Evolutionary conservation across 37 sponge, comb jelly and placozoan genomes (phyloP).

Genomic region (Aphrocallistes beatrix): DNA sequence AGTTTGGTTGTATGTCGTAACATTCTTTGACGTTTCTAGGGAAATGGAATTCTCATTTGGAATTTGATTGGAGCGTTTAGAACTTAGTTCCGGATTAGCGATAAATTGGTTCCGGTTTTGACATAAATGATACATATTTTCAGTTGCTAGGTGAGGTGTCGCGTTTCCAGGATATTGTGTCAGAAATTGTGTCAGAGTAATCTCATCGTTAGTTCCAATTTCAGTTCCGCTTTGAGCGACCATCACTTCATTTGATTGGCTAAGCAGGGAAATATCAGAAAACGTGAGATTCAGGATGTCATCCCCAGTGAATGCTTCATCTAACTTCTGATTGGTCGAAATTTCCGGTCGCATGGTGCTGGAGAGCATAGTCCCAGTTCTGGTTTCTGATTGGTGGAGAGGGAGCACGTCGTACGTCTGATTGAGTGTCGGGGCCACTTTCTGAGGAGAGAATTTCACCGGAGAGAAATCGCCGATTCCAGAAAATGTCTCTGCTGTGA

Average conservation of each 20-base stretch:
- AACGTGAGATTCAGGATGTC: not conserved
- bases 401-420: not conserved
- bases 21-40: not conserved
- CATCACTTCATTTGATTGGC: not conserved
- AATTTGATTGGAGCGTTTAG: not conserved
- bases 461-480: not conserved
- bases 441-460: not conserved
- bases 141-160: no score
- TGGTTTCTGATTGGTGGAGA: not conserved
- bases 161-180: no score
- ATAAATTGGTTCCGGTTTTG: no score
- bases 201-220: not conserved
- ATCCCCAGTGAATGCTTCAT: not conserved
- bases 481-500: not conserved
- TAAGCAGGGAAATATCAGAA: no score
- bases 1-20: not conserved
- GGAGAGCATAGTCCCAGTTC: not conserved
- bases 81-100: no score
- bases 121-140: no score
- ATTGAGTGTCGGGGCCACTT: not conserved
- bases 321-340: not conserved
- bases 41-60: not conserved
- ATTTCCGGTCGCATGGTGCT: not conserved
- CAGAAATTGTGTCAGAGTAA: slow-evolving; percentile 6
- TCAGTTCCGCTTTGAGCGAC: not conserved